Conservation (phyloP, 2,888 invertebrate genomes). For the Orthosia gracilis region DNA sequence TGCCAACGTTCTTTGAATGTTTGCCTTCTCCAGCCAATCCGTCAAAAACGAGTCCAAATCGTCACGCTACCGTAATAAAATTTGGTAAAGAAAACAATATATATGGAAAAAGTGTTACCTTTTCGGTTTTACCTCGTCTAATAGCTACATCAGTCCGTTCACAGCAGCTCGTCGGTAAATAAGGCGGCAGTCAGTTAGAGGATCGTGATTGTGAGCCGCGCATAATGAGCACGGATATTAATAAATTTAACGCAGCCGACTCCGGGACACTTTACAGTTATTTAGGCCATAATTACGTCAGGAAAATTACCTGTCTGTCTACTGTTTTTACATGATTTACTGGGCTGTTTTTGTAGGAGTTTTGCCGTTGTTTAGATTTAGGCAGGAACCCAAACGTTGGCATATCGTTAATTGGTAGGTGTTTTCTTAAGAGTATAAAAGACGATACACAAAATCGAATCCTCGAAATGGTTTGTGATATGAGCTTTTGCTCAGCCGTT, state of each 20-base stretch:
- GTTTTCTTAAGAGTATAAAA: no score
- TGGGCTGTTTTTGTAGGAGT: constrained; percentile 26
- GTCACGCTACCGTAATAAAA: no score
- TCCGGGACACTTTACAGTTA: constrained; percentile 82
- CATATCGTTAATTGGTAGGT: not conserved
- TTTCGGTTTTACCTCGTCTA: constrained; percentile 65
- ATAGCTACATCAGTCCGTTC: constrained; percentile 61
- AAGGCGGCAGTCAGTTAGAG: constrained; percentile 89
- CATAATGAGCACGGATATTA: constrained; percentile 84
- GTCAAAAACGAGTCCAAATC: no score
- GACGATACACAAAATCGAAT: not conserved
- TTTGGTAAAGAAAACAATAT: not conserved
- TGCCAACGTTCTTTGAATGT: no score
- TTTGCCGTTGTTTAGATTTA: constrained; percentile 15
- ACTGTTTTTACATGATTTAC: constrained; percentile 70
- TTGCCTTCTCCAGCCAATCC: no score
- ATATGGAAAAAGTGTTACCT: not conserved
- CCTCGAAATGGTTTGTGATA: not conserved
- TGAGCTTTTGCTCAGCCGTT: not conserved
- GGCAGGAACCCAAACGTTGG: not conserved
- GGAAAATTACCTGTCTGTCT: constrained; percentile 71
- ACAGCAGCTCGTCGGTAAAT: constrained; percentile 84
- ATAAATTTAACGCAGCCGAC: constrained; percentile 81
- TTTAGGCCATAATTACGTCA: constrained; percentile 82
- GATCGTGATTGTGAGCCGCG: constrained; percentile 82